Evolutionary conservation across 2,888 invertebrate genomes (phyloP), one percentile per base, ranked within the genome.

Genomic region (Eristalis intricaria): DNA sequence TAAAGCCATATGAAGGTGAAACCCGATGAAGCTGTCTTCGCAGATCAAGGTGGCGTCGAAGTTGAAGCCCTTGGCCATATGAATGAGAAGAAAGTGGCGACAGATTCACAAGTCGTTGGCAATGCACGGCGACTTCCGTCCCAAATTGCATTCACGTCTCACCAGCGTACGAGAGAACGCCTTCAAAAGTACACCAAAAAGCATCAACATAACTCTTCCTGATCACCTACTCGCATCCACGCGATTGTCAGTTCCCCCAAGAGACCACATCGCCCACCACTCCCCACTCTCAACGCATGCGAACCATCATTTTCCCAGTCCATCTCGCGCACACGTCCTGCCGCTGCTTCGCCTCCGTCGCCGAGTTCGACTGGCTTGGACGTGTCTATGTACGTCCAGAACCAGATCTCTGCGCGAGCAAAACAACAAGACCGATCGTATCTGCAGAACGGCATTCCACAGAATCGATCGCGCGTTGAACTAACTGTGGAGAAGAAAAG

Each of bases 361-460:
- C 65, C 71, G 40, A 8, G 19, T 50, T 10, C 8, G n/a, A 50
- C 50, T 50, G 19, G 50, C 50, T 50, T 19, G 19, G 19, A 26
- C 60, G 23, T 32, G 32, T 26, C 23, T 23, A 22, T 23, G 60
- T 23, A 23, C 38, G 58, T 40, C 60, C 66, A 74, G 73, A 80
- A 80, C 80, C 80, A 80, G 80, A 80, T 80, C 61, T 73, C 61
- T 15, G 50, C 61, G 61, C 38, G 61, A 35, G 61, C 61, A 74
- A 61, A 73, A 79, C 66, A 58, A 50, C 19, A 50, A 50, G 19
- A 19, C 50, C 61, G 80, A 80, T 80, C 60, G 32, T 80, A 80
- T 80, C 80, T 66, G 38, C 68, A 74, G 10, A 80, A 80, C 80
- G 60, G 50, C 80, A 80, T 80, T 80, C 80, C 80, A 63, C 22